A percentile compares a stretch with the other conserved stretches of the same genome.
Conservation (phyloP, 2,113 vertebrate species). For the Hepsetus odoe region DNA sequence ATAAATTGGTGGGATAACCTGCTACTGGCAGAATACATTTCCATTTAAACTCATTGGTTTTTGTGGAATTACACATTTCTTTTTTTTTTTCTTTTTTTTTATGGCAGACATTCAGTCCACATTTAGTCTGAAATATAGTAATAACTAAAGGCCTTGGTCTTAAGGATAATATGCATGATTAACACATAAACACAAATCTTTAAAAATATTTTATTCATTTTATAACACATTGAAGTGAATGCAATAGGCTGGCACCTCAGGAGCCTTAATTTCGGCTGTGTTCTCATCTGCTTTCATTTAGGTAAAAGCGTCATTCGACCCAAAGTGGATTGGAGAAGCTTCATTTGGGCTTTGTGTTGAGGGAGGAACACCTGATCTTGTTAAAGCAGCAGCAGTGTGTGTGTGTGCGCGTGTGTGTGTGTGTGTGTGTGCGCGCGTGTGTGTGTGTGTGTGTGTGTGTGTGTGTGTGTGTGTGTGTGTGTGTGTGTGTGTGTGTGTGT, state of each 20-base stretch:
- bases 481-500: slow-evolving; percentile 17
- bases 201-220: not conserved
- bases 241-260: slow-evolving; percentile 1
- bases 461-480: slow-evolving; percentile 9
- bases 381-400: slow-evolving; percentile 1
- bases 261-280: not conserved
- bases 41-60: no score
- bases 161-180: not conserved
- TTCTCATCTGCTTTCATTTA: not conserved
- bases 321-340: slow-evolving; percentile 13
- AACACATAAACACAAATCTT: not conserved
- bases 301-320: not conserved
- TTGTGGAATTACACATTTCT: no score
- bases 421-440: not conserved
- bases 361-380: not conserved
- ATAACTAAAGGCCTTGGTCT: not conserved
- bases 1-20: no score
- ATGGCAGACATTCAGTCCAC: no score
- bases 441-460: slow-evolving; percentile 28
- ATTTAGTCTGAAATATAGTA: no score
- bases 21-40: no score
- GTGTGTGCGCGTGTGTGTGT: slow-evolving; percentile 10
- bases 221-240: not conserved
- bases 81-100: no score
- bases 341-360: slow-evolving; percentile 9